phyloP scores from a whole-genome alignment of 2,888 invertebrate species.

The Rosalia funebris region DNA sequence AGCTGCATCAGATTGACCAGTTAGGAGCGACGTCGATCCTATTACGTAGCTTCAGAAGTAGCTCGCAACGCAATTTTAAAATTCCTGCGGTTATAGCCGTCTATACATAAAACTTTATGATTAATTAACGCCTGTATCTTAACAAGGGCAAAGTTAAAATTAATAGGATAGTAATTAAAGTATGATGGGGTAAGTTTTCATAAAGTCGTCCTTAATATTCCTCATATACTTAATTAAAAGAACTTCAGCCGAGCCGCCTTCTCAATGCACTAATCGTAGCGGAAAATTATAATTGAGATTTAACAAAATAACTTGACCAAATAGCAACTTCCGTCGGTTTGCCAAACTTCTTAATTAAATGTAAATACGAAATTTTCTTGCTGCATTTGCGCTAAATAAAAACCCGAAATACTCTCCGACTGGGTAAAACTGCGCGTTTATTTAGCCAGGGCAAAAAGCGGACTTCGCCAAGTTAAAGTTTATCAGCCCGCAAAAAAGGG shows the following conservation, averaged over 20 bases:
- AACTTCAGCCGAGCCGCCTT: constrained; percentile 9
- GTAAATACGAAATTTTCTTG: constrained; percentile 38
- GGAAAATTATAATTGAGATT: constrained; percentile 48
- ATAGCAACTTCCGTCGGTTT: constrained; percentile 30
- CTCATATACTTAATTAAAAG: constrained; percentile 22
- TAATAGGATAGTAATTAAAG: constrained; percentile 19
- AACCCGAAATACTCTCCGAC: constrained; percentile 11
- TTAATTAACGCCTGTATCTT: constrained; percentile 17
- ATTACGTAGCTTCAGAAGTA: no score
- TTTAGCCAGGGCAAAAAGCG: background rate
- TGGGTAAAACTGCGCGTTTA: constrained; percentile 9
- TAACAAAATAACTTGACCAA: constrained; percentile 40
- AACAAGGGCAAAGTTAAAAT: constrained; percentile 11
- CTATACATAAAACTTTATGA: constrained; percentile 10
- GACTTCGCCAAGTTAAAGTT: background rate
- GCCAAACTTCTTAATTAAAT: constrained; percentile 46
- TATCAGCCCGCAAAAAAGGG: background rate
- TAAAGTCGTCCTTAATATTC: constrained; percentile 9
- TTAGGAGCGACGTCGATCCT: no score
- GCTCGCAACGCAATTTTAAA: no score
- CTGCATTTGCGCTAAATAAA: constrained; percentile 7
- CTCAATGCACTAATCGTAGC: constrained; percentile 40
- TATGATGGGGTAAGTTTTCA: constrained; percentile 18
- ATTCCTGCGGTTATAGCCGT: no score
- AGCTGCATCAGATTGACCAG: no score